These are phyloP conservation scores for Uria lomvia DNA, from an alignment of 2,113 vertebrate genomes.

Conservation along the genomic window DNA sequence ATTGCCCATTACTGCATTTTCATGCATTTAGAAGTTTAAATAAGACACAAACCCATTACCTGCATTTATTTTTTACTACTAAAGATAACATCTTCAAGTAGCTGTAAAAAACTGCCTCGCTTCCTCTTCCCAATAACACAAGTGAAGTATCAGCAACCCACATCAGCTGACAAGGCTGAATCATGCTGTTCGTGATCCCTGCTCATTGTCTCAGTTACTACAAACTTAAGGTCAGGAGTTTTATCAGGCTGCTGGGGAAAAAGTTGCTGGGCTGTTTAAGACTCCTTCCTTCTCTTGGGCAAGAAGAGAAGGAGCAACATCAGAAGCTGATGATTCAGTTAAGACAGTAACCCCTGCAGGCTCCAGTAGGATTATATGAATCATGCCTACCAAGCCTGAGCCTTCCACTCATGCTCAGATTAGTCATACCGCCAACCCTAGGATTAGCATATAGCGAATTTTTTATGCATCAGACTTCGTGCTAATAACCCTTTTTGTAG, in stretches of 20 bases:
- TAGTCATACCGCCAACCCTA: neutral
- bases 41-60: neutral
- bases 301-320: neutral
- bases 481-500: neutral
- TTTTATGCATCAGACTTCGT: neutral
- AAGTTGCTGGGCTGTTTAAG: neutral
- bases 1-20: neutral
- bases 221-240: neutral
- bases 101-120: neutral
- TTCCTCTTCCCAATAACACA: neutral
- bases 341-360: conserved; percentile 8
- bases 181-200: neutral
- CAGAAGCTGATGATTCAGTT: conserved; percentile 22
- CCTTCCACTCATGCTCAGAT: neutral
- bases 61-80: neutral
- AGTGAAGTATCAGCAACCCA: neutral
- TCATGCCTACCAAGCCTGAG: neutral
- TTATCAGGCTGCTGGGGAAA: neutral
- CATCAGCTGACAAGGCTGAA: neutral
- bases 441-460: neutral
- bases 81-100: neutral
- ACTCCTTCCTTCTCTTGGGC: neutral
- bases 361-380: conserved; percentile 5
- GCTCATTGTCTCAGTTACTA: neutral
- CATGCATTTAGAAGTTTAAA: neutral